Percentiles rank a stretch among this genome's conserved stretches.
These are phyloP conservation scores for Lanistes nyassanus DNA, from an alignment of 1,140 invertebrate genomes.

Conservation along the genomic window DNA sequence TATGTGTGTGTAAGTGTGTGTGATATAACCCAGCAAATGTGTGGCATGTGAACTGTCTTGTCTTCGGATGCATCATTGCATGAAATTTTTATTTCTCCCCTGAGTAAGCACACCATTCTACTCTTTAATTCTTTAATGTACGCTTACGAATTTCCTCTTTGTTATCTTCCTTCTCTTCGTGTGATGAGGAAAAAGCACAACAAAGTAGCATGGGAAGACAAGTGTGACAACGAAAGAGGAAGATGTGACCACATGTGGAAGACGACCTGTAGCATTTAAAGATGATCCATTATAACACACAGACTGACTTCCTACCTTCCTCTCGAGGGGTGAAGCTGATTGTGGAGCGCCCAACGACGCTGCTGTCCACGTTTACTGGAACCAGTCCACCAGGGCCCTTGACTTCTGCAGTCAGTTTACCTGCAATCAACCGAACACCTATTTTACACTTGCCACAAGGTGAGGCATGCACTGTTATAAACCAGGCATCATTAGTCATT, in stretches of 20 bases:
- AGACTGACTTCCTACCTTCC: slow-evolving; percentile 46
- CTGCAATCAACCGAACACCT: slow-evolving; percentile 50
- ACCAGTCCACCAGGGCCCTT: slow-evolving; percentile 74
- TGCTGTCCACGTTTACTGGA: slow-evolving; percentile 47
- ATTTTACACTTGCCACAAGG: background rate
- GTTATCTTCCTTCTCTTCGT: no score
- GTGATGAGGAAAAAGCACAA: no score
- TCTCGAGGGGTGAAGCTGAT: slow-evolving; percentile 55
- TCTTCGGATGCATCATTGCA: no score
- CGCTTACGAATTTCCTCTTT: no score
- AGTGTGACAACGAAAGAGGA: background rate
- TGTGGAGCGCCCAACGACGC: slow-evolving; percentile 39
- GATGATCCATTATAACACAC: slow-evolving; percentile 2
- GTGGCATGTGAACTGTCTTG: no score
- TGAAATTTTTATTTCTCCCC: no score
- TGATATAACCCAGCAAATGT: no score
- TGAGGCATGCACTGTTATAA: background rate
- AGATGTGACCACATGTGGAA: background rate
- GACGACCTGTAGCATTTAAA: background rate
- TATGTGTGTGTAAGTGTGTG: no score
- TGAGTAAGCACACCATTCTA: no score
- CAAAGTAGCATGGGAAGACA: no score
- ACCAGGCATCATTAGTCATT: background rate
- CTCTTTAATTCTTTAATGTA: no score
- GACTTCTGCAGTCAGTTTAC: slow-evolving; percentile 77